These are phyloP conservation scores for Ginglymostoma cirratum DNA, from an alignment of 2,113 vertebrate genomes.

Conservation along the genomic window DNA sequence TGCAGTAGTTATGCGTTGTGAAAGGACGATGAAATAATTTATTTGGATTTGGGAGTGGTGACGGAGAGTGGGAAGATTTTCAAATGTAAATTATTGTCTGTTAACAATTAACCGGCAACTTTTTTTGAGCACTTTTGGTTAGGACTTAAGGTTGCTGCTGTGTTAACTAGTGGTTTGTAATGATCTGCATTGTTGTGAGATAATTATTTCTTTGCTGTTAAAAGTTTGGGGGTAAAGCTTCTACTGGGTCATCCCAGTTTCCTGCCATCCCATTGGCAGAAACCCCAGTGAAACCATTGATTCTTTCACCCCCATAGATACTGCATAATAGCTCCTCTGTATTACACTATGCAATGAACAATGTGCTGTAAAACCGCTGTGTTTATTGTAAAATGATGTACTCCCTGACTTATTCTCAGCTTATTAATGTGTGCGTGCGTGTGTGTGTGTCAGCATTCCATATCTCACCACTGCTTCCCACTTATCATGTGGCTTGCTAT, in stretches of 20 bases:
- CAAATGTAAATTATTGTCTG: neutral
- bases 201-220: neutral
- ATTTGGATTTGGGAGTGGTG: neutral
- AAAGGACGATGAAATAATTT: neutral
- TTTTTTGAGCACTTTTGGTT: neutral
- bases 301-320: neutral
- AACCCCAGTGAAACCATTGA: neutral
- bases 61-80: neutral
- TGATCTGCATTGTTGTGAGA: neutral
- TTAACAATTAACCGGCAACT: neutral
- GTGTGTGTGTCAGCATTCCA: neutral
- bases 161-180: neutral
- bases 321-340: slow-evolving; percentile 3
- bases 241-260: neutral
- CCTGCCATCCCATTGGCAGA: neutral
- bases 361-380: neutral
- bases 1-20: neutral
- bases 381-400: neutral
- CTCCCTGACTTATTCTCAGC: neutral
- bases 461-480: neutral
- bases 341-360: neutral
- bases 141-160: neutral
- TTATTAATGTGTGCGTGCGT: neutral
- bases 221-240: neutral
- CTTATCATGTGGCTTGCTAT: neutral